Evolutionary conservation across 2,888 invertebrate species (phyloP), one percentile per base, ranked within the genome.

Genomic region (Miltochrista miniata): DNA sequence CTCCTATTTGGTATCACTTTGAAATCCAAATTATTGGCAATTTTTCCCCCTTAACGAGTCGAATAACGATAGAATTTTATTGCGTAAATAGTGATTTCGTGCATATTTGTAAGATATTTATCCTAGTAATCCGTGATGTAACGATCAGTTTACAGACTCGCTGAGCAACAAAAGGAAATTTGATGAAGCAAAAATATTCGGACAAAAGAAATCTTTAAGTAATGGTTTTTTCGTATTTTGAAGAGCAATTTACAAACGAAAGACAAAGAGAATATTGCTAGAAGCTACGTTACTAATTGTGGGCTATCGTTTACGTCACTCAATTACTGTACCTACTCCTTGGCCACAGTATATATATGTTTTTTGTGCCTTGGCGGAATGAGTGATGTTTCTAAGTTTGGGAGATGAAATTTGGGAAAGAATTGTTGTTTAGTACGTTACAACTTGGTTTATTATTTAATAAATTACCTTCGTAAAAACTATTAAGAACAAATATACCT

Each of bases 1-100:
- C 59, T 59, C 57, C 52, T 43, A 63, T 71, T 70, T 57, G 54
- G 15, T 2, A 48, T 51, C 31, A 38, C 44, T 65, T 65, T 65
- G 65, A 65, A 46, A 45, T 65, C 48, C 39, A 63, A 65, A 63
- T 61, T 61, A 54, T 53, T 54, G 41, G 11, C 44, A 55, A 42
- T 65, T 64, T 59, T 61, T 8, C 52, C 42, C 51, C 53, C 49
- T 64, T 64, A 57, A 46, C 46, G 48, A 36, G 42, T 45, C 31
- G 42, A 48, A 53, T 54, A 52, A 52, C 37, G 48, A 64, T 49
- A 8, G 30, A 35, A 33, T 56, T 38, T 51, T 47, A 47, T 64
- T 55, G 57, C 55, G 49, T 54, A 64, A 64, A 64, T 64, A 64
- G 50, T 15, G 35, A 43, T 31, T 59, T 51, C 40, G 43, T 31